These are phyloP conservation scores for Drosophila seguyi DNA, from an alignment of 1,140 invertebrate genomes.

Conservation along the genomic window DNA sequence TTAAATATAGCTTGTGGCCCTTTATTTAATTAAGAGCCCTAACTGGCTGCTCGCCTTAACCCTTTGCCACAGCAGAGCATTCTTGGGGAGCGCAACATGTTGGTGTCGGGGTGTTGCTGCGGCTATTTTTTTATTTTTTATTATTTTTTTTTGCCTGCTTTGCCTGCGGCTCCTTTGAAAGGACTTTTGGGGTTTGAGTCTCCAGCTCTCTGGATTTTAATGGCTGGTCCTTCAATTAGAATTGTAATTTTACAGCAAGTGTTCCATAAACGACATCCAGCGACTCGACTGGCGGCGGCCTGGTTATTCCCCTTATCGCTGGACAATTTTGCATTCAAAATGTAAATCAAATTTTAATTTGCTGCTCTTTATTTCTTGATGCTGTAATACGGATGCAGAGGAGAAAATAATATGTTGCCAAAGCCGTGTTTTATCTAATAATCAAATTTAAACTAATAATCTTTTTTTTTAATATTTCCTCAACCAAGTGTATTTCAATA, in stretches of 20 bases:
- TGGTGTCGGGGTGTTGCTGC: constrained; percentile 33
- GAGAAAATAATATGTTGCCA: background rate
- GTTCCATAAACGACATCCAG: constrained; percentile 15
- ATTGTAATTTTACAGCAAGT: constrained; percentile 39
- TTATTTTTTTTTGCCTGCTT: constrained; percentile 4
- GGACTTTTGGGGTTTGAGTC: constrained; percentile 13
- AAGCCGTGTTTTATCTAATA: background rate
- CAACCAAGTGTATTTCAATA: background rate
- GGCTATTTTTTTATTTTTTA: constrained; percentile 16
- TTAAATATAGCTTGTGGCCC: constrained; percentile 12
- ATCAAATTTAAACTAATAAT: background rate
- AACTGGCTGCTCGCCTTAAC: constrained; percentile 21
- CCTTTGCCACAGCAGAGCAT: constrained; percentile 8
- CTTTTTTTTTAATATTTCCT: too few species aligned
- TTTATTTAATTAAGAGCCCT: constrained; percentile 33
- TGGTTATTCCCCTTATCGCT: constrained; percentile 29
- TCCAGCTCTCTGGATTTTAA: constrained; percentile 11
- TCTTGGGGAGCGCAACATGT: constrained; percentile 41
- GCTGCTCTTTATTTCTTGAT: constrained; percentile 22
- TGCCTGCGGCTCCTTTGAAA: constrained; percentile 41
- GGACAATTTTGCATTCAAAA: constrained; percentile 41
- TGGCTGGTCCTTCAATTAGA: constrained; percentile 39
- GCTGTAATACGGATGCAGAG: background rate
- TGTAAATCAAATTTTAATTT: constrained; percentile 58
- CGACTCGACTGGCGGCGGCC: constrained; percentile 6